A percentile compares a stretch with the other conserved stretches of the same genome.
phyloP scores from a whole-genome alignment of 2,797 vertebrate species.

The Trematomus bernacchii region DNA sequence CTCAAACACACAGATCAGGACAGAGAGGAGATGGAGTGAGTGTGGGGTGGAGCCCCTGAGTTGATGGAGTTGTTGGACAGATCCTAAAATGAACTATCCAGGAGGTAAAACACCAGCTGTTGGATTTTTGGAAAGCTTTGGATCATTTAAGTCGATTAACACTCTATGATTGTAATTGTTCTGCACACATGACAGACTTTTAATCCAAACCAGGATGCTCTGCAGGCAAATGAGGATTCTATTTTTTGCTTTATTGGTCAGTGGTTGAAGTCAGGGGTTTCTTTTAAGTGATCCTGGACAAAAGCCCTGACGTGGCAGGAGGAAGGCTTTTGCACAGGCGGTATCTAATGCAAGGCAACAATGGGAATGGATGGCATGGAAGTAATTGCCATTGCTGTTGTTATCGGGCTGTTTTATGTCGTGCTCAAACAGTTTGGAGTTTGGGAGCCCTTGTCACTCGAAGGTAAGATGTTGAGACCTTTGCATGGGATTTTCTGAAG shows the following conservation, averaged over 20 bases:
- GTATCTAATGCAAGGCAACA: constrained; percentile 50
- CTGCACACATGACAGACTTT: constrained; percentile 39
- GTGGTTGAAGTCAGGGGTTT: constrained; percentile 47
- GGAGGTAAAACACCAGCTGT: constrained; percentile 23
- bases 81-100: constrained; percentile 36
- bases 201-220: constrained; percentile 36
- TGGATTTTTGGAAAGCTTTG: constrained; percentile 36
- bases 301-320: constrained; percentile 24
- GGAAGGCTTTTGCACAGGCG: constrained; percentile 23
- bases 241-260: constrained; percentile 20
- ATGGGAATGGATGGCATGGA: constrained; percentile 94
- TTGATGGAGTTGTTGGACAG: constrained; percentile 51
- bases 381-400: constrained; percentile 90
- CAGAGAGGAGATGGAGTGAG: constrained; percentile 41
- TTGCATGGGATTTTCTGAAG: neutral
- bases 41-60: constrained; percentile 56
- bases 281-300: constrained; percentile 43
- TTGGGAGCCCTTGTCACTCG: constrained; percentile 91
- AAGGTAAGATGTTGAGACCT: constrained; percentile 87
- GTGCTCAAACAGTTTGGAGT: constrained; percentile 97
- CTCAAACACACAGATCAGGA: constrained; percentile 19
- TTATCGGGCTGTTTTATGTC: constrained; percentile 90
- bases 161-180: constrained; percentile 1
- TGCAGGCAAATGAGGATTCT: constrained; percentile 3
- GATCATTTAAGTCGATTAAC: constrained; percentile 29